These are phyloP conservation scores for Callipepla squamata DNA, from an alignment of 2,113 vertebrate genomes.

Conservation along the genomic window DNA sequence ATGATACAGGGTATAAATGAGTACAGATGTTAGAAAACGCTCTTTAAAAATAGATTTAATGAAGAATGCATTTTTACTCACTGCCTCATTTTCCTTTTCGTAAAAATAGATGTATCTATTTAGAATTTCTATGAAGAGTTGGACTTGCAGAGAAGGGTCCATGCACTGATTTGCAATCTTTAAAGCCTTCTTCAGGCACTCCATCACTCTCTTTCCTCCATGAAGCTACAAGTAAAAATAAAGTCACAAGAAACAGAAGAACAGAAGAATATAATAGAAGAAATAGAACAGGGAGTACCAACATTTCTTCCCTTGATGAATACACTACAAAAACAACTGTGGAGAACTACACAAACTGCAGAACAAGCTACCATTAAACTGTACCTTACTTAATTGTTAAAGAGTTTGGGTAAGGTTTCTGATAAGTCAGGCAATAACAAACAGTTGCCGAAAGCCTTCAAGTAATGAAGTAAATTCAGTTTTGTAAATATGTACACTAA, in stretches of 20 bases:
- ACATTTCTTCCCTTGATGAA: neutral
- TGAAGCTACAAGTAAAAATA: constrained; percentile 83
- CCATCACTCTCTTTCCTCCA: constrained; percentile 97
- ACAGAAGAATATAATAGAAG: neutral
- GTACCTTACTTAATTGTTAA: neutral
- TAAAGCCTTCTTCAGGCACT: constrained; percentile 97
- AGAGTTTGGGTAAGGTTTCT: neutral
- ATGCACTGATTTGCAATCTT: constrained; percentile 99
- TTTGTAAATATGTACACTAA: neutral
- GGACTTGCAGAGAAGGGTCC: constrained; percentile 97
- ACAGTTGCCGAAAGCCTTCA: neutral
- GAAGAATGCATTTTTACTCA: constrained; percentile 66
- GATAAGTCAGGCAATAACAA: neutral
- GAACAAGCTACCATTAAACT: neutral
- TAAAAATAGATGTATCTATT: constrained; percentile 99
- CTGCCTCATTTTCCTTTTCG: constrained; percentile 97
- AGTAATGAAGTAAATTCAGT: neutral
- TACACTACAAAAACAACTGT: neutral
- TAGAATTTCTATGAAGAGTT: constrained; percentile 98
- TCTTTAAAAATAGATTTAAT: neutral
- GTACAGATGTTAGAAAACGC: neutral
- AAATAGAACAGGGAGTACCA: neutral
- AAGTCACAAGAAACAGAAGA: neutral
- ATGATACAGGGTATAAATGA: neutral
- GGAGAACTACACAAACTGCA: neutral